These are phyloP conservation scores for Anthonomus grandis DNA, from an alignment of 1,140 invertebrate genomes.

Conservation along the genomic window DNA sequence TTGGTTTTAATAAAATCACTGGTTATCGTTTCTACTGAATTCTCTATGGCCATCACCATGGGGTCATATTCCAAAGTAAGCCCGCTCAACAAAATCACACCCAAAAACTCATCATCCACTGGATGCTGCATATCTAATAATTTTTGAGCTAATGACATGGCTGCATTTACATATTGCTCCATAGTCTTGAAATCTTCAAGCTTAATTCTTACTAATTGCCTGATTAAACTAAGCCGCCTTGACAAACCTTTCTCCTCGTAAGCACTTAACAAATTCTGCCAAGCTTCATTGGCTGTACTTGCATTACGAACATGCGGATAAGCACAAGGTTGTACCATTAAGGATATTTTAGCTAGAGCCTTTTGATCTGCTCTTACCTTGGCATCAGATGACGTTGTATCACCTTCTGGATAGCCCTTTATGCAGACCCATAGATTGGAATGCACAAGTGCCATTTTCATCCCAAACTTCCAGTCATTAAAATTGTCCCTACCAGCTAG, in stretches of 20 bases:
- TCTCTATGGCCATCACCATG: slow-evolving; percentile 45
- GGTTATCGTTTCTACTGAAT: slow-evolving; percentile 37
- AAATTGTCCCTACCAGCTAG: slow-evolving; percentile 18
- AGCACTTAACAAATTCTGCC: slow-evolving; percentile 15
- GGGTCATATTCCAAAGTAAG: slow-evolving; percentile 38
- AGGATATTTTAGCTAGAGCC: slow-evolving; percentile 20
- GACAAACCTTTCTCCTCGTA: slow-evolving; percentile 25
- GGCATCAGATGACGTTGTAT: neutral
- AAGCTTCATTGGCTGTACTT: slow-evolving; percentile 20
- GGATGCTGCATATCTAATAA: slow-evolving; percentile 26
- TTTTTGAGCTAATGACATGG: slow-evolving; percentile 18
- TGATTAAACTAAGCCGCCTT: slow-evolving; percentile 9
- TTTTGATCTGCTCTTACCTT: slow-evolving; percentile 12
- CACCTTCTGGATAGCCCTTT: neutral
- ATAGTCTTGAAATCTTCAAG: slow-evolving; percentile 19
- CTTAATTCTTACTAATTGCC: slow-evolving; percentile 21
- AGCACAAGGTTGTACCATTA: slow-evolving; percentile 7
- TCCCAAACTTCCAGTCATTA: slow-evolving; percentile 18
- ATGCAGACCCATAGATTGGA: slow-evolving; percentile 18
- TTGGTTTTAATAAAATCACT: slow-evolving; percentile 41
- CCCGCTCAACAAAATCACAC: slow-evolving; percentile 35
- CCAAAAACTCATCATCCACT: slow-evolving; percentile 36
- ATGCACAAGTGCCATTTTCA: slow-evolving; percentile 4
- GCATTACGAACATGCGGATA: slow-evolving; percentile 20
- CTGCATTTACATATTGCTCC: slow-evolving; percentile 23